These are phyloP conservation scores for Phoebastria nigripes DNA, from an alignment of 2,797 vertebrate species.

Conservation along the genomic window DNA sequence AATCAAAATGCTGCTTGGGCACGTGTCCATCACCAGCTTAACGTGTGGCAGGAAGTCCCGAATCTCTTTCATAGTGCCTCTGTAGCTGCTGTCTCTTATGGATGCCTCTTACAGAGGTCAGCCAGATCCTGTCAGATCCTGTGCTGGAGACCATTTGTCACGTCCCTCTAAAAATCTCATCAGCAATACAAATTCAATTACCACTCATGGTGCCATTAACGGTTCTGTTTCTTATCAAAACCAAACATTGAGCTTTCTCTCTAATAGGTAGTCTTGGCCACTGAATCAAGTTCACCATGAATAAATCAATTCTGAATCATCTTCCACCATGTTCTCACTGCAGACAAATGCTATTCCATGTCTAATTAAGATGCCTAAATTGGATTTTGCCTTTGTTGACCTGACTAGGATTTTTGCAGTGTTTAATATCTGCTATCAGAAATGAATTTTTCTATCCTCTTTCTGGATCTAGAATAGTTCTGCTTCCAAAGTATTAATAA, in stretches of 20 bases:
- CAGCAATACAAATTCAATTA: not conserved
- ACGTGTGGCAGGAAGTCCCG: not conserved
- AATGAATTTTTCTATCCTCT: not conserved
- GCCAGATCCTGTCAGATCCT: not conserved
- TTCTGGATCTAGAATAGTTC: not conserved
- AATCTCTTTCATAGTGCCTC: not conserved
- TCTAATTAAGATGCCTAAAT: not conserved
- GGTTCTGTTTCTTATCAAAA: not conserved
- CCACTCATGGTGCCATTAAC: not conserved
- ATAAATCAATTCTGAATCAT: not conserved
- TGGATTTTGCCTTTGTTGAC: not conserved
- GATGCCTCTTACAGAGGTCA: not conserved
- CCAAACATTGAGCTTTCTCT: not conserved
- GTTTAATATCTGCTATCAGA: not conserved
- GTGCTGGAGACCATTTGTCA: not conserved
- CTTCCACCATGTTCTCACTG: not conserved
- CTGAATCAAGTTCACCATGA: not conserved
- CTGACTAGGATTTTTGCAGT: not conserved
- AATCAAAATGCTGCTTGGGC: not conserved
- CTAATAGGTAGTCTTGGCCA: not conserved
- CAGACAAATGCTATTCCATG: not conserved
- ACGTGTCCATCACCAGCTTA: not conserved
- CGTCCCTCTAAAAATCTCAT: not conserved
- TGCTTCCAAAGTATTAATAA: not conserved
- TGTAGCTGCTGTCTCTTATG: not conserved